A percentile compares a stretch with the other conserved stretches of the same genome.
Evolutionary conservation across 2,888 invertebrate species (phyloP).

Genomic region (Microctonus hyperodae): DNA sequence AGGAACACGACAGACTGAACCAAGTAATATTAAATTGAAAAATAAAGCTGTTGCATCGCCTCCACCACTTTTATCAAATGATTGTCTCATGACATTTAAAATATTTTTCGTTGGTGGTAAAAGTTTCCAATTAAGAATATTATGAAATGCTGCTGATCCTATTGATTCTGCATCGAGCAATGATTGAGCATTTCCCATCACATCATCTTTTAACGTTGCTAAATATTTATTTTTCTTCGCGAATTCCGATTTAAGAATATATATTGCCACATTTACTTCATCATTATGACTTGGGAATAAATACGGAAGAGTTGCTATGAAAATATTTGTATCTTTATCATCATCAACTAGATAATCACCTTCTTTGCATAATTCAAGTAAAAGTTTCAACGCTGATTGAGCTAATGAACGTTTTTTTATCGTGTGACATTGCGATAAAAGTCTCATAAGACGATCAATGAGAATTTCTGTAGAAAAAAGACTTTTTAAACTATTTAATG

Average conservation of each 20-base stretch:
- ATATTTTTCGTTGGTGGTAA: constrained; percentile 52
- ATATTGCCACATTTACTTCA: constrained; percentile 62
- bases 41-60: constrained; percentile 55
- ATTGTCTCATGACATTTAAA: constrained; percentile 50
- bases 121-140: constrained; percentile 52
- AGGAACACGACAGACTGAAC: constrained; percentile 57
- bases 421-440: constrained; percentile 53
- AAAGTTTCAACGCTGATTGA: constrained; percentile 51
- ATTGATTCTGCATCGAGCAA: constrained; percentile 47
- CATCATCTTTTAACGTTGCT: constrained; percentile 46
- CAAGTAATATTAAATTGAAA: constrained; percentile 57
- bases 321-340: constrained; percentile 66
- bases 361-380: constrained; percentile 49
- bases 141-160: constrained; percentile 54
- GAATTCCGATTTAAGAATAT: constrained; percentile 63
- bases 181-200: constrained; percentile 48
- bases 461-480: constrained; percentile 49
- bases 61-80: constrained; percentile 35
- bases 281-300: constrained; percentile 67
- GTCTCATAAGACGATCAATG: constrained; percentile 51
- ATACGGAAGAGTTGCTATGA: constrained; percentile 70
- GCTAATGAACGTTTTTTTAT: constrained; percentile 46
- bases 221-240: constrained; percentile 60
- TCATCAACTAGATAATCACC: constrained; percentile 24
- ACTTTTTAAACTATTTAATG: constrained; percentile 45